Evolutionary conservation across 2,888 invertebrate genomes (phyloP).

Genomic region (Pelosia muscerda): DNA sequence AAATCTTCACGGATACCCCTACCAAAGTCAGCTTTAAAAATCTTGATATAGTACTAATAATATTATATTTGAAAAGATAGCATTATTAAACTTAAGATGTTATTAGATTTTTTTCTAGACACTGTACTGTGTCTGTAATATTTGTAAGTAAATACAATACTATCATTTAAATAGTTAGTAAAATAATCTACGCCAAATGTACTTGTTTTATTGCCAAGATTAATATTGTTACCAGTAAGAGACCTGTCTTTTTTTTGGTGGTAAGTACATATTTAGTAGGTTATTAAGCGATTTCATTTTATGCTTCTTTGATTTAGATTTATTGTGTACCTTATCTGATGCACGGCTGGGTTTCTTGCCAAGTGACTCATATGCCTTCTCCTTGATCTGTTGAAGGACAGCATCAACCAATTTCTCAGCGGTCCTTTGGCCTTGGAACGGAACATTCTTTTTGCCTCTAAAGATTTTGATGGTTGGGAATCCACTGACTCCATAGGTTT

Average conservation of each 20-base stretch:
- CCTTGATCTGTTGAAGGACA: slow-evolving; percentile 92
- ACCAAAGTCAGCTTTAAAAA: no score
- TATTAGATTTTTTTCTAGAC: not conserved
- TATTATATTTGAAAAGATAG: not conserved
- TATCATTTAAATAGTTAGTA: not conserved
- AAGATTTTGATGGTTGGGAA: slow-evolving; percentile 99
- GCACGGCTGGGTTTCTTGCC: slow-evolving; percentile 86
- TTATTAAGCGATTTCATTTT: slow-evolving; percentile 27
- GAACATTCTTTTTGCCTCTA: slow-evolving; percentile 94
- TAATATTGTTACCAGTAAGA: not conserved
- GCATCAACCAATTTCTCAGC: slow-evolving; percentile 95
- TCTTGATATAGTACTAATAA: not conserved
- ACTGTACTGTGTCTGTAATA: not conserved
- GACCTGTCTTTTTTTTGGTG: not conserved
- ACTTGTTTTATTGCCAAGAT: not conserved
- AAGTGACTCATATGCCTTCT: slow-evolving; percentile 90
- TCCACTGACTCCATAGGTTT: slow-evolving; percentile 93
- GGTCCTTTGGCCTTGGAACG: slow-evolving; percentile 94
- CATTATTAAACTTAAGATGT: not conserved
- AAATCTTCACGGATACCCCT: no score
- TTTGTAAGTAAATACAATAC: not conserved
- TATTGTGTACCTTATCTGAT: slow-evolving; percentile 75
- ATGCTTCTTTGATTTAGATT: slow-evolving; percentile 65
- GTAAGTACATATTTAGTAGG: slow-evolving; percentile 24
- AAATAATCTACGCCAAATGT: not conserved